phyloP scores from a whole-genome alignment of 1,140 invertebrate genomes.

The Drosophila tristis region DNA sequence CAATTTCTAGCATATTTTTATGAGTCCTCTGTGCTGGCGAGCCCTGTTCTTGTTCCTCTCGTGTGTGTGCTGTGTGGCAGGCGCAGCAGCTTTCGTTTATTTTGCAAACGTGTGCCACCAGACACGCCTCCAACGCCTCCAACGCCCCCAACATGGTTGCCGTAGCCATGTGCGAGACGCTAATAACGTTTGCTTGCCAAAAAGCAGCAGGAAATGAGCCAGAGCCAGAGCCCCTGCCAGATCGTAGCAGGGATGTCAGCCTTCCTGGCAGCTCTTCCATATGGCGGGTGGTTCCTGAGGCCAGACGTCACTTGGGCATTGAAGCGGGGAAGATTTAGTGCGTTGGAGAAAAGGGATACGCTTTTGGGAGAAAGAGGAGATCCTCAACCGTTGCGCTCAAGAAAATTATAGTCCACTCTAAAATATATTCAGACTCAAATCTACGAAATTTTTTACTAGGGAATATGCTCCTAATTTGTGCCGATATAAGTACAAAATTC shows the following conservation, averaged over 20 bases:
- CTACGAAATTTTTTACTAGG: too few species aligned
- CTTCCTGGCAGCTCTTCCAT: constrained; percentile 17
- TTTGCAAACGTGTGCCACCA: constrained; percentile 66
- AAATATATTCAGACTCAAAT: too few species aligned
- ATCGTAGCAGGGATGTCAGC: constrained; percentile 8
- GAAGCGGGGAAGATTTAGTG: constrained; percentile 17
- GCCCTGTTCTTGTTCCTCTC: constrained; percentile 8
- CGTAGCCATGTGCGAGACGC: constrained; percentile 64
- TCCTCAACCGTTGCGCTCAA: too few species aligned
- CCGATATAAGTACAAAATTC: too few species aligned
- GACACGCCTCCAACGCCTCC: constrained; percentile 35
- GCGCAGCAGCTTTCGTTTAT: constrained; percentile 77
- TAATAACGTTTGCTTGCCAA: constrained; percentile 62
- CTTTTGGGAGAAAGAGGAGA: constrained; percentile 1
- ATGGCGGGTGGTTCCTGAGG: constrained; percentile 23
- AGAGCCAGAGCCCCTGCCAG: constrained; percentile 13
- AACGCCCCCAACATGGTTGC: constrained; percentile 9
- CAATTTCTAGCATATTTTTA: constrained; percentile 81
- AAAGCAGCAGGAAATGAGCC: constrained; percentile 40
- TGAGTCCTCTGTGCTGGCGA: constrained; percentile 62
- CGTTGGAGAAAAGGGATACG: constrained; percentile 3
- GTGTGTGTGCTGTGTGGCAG: constrained; percentile 38
- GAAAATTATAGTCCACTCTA: too few species aligned
- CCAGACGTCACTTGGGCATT: constrained; percentile 16
- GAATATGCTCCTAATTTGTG: too few species aligned